Base-by-base conservation (phyloP, 2,888 invertebrate species). In the Stomorhina lunata region DNA sequence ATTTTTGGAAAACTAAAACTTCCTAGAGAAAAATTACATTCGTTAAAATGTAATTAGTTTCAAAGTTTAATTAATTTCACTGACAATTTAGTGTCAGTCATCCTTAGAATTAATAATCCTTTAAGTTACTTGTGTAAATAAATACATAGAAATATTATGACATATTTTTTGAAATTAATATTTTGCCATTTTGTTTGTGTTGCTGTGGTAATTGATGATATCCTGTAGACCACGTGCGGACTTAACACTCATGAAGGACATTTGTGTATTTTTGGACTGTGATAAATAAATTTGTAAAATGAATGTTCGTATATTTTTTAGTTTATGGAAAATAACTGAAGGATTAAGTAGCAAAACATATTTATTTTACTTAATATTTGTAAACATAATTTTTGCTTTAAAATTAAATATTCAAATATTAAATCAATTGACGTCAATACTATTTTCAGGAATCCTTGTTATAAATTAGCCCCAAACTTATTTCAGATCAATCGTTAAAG, bases 181-280 rank as follows among this genome's bases (percentile, higher is more conserved):
- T n/a, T 9, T 45, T 12, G 25, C 27, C 2, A 2, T 50, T 53
- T 25, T 9, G 12, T n/a, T n/a, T n/a, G n/a, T n/a, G 2, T 37
- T 40, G 50, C 4, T 40, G 17, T 55, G 12, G 5, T 20, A 37
- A 50, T 25, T 61, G 15, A 50, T 61, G 34, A 45, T 69, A 32
- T 27, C 43, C 17, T 48, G 34, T 25, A 34, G 45, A 10, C 2
- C 72, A 61, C 48, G 50, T 50, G 61, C 48, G 37, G 61, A 61
- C 50, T 50, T 59, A 17, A 48, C 59, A 61, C 20, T 61, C 61
- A 48, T 22, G 20, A 72, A 72, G 27, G 48, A 61, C 50, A 32
- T 61, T 50, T 20, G 12, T 17, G 2, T 68, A 34, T 40, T 53
- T 50, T 27, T 27, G 17, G 34, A 34, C 32, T 48, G 6, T 45